Evolutionary conservation across 1,140 invertebrate species (phyloP).

Genomic region (Nephotettix cincticeps): DNA sequence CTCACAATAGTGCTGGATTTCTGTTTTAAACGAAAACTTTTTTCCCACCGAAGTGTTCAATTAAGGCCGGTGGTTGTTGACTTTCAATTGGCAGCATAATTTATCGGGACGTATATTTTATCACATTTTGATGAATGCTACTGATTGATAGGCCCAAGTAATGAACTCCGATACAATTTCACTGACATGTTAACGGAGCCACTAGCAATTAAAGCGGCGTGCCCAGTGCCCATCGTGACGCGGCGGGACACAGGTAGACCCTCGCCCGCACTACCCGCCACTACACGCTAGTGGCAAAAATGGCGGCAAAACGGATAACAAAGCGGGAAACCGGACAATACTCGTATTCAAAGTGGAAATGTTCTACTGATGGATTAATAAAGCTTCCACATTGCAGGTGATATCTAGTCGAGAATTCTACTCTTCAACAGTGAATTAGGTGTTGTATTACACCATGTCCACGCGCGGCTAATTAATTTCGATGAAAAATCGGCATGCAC

Average conservation of each 20-base stretch:
- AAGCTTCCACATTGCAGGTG: background rate
- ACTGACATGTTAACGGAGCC: conserved; percentile 13
- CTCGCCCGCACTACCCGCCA: background rate
- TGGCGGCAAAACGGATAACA: conserved; percentile 18
- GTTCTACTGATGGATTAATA: conserved; percentile 22
- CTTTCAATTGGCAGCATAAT: conserved; percentile 18
- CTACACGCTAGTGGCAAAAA: conserved; percentile 10
- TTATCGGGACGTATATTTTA: conserved; percentile 20
- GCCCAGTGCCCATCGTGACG: background rate
- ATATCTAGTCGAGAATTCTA: background rate
- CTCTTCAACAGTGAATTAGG: no score
- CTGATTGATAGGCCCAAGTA: conserved; percentile 21
- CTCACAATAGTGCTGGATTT: conserved; percentile 3
- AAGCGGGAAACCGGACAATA: conserved; percentile 8
- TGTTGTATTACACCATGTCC: no score
- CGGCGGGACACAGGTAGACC: background rate
- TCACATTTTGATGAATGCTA: conserved; percentile 22
- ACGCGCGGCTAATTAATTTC: no score
- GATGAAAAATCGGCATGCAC: no score
- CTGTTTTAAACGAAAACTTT: background rate
- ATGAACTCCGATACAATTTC: conserved; percentile 18
- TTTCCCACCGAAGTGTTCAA: conserved; percentile 9
- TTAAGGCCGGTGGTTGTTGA: conserved; percentile 16
- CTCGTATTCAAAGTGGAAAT: conserved; percentile 2
- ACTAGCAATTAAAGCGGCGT: conserved; percentile 16